A percentile compares a stretch with the other conserved stretches of the same genome.
Conservation (phyloP, 2,113 vertebrate species). For the Entomyzon cyanotis region DNA sequence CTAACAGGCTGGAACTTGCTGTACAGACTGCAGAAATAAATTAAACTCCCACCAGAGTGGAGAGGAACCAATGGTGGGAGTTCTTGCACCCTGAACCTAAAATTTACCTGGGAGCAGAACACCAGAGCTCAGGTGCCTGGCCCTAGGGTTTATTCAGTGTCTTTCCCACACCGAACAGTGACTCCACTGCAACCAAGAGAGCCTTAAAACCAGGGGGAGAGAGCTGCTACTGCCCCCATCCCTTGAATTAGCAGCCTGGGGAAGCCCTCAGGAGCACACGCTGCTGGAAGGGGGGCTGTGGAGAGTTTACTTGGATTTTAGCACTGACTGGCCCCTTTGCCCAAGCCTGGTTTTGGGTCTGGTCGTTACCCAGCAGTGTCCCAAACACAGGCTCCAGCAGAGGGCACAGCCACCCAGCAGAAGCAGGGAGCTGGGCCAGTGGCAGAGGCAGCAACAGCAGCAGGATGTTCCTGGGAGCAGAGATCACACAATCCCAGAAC, state of each 20-base stretch:
- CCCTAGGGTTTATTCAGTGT: neutral
- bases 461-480: neutral
- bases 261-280: fast-evolving
- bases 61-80: neutral
- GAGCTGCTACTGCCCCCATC: neutral
- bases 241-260: neutral
- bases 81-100: neutral
- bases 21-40: neutral
- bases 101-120: neutral
- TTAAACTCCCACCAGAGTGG: neutral
- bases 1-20: neutral
- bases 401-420: constrained; percentile 43
- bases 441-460: neutral
- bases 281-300: neutral
- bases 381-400: constrained; percentile 1
- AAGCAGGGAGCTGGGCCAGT: neutral
- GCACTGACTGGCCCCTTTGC: neutral
- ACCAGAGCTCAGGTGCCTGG: neutral
- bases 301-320: neutral
- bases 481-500: neutral
- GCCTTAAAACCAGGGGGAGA: fast-evolving
- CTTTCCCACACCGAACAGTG: neutral
- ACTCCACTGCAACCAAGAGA: neutral
- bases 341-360: neutral
- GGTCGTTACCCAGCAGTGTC: neutral